A percentile compares a stretch with the other conserved stretches of the same genome.
Conservation (phyloP, 2,888 invertebrate genomes). For the Cistogaster globosa region DNA sequence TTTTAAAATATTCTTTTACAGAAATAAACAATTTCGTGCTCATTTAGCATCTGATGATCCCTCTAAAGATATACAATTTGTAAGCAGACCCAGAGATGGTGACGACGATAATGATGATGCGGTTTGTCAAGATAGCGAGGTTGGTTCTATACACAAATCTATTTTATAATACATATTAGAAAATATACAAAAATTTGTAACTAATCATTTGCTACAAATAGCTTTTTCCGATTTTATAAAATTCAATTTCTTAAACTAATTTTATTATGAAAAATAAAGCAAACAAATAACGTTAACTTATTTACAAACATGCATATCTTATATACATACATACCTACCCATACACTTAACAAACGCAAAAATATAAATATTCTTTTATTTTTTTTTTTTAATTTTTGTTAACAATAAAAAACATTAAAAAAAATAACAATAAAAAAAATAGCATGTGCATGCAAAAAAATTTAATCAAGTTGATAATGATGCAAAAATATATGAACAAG, state of each 20-base stretch:
- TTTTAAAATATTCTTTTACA: slow-evolving; percentile 75
- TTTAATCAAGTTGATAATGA: slow-evolving; percentile 64
- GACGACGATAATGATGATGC: slow-evolving; percentile 75
- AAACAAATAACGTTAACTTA: slow-evolving; percentile 14
- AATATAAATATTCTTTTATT: slow-evolving; percentile 27
- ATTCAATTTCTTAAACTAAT: slow-evolving; percentile 50
- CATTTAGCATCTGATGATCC: slow-evolving; percentile 88
- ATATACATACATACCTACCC: slow-evolving; percentile 6
- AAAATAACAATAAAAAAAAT: slow-evolving; percentile 33
- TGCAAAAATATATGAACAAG: slow-evolving; percentile 52
- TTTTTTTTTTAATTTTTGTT: slow-evolving; percentile 38
- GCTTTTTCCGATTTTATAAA: slow-evolving; percentile 14
- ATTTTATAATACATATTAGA: slow-evolving; percentile 4
- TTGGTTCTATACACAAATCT: slow-evolving; percentile 71
- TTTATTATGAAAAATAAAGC: slow-evolving; percentile 31
- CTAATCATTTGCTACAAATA: slow-evolving; percentile 73
- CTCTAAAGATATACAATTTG: slow-evolving; percentile 84
- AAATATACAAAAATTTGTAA: slow-evolving; percentile 73
- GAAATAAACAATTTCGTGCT: slow-evolving; percentile 90
- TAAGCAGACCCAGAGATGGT: slow-evolving; percentile 78
- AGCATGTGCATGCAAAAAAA: slow-evolving; percentile 69
- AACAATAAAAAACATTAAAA: slow-evolving; percentile 48
- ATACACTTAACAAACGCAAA: slow-evolving; percentile 61
- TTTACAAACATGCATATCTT: slow-evolving; percentile 12
- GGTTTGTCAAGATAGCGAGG: slow-evolving; percentile 81